Evolutionary conservation across 2,888 invertebrate genomes (phyloP), one percentile per base, ranked within the genome.

Genomic region (Marronus borbonicus): DNA sequence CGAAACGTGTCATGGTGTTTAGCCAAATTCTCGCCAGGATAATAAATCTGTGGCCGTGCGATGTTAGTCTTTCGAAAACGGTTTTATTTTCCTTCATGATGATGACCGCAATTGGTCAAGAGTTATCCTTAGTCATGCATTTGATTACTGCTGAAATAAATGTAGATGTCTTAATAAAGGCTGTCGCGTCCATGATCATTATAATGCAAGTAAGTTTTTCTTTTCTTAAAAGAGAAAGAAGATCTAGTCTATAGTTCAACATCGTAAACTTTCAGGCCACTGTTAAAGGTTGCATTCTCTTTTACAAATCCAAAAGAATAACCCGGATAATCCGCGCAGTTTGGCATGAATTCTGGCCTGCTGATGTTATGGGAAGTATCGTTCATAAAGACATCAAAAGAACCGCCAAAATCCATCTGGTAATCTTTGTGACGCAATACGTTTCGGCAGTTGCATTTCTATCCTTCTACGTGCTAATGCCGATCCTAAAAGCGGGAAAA

Each of bases 271-370:
- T n/a, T 81, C 80, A 82, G 81, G 78, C 79, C 12, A 78, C 80
- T 17, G 52, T 77, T 1, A 82, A 82, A 75, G 75, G 78, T 17
- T 36, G 60, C 3, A 60, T 80, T 20, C 28, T 81, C 8, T 82
- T 52, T 50, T 64, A 72, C 10, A 36, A 82, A 52, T 70, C 80
- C 3, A 36, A 58, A 10, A 50, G 78, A 55, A 60, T 82, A 12
- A 79, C 65, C 24, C 7, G 28, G 14, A 62, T 82, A 7, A 76
- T 82, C n/a, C 58, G 76, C 0, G 76, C 62, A 3, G 66, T 78
- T n/a, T 78, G 74, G n/a, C 12, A 77, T n/a, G 77, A 80, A 31
- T 82, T 81, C 60, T 82, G 81, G 81, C 80, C 82, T 0, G 76
- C 81, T 20, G 36, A 80, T 64, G 58, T 79, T 17, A 66, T 82